Evolutionary conservation across 1,140 invertebrate species (phyloP).

Genomic region (Maniola jurtina): DNA sequence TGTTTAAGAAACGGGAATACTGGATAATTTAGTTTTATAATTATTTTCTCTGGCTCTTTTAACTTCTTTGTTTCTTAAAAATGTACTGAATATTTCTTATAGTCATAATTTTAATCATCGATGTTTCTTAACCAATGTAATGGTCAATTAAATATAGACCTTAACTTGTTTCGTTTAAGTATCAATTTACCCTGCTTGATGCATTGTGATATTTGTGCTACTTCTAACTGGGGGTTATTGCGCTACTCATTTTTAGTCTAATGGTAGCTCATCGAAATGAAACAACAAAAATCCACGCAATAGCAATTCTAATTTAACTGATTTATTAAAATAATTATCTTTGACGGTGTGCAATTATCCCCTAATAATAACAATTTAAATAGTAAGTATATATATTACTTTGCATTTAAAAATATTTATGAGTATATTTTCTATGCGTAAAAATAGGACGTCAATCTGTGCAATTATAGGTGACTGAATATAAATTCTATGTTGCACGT

Average conservation of each 20-base stretch:
- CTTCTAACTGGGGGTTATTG: background rate
- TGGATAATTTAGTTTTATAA: too few relatives aligned
- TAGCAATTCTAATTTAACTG: too few relatives aligned
- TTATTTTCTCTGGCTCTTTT: too few relatives aligned
- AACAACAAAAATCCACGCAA: too few relatives aligned
- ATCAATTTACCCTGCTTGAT: slow-evolving; percentile 1
- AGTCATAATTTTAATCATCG: too few relatives aligned
- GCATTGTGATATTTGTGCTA: slow-evolving; percentile 9
- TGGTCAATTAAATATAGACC: background rate
- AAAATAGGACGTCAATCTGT: background rate
- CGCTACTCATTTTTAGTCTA: background rate
- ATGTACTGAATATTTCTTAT: too few relatives aligned
- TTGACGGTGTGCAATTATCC: background rate
- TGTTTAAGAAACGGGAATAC: background rate
- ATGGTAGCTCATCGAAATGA: too few relatives aligned
- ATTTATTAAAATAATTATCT: too few relatives aligned
- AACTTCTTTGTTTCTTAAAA: too few relatives aligned
- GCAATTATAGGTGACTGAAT: slow-evolving; percentile 1
- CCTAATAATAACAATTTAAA: background rate
- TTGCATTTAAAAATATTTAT: background rate
- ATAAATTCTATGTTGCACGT: background rate
- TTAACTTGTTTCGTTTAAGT: background rate
- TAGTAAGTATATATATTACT: background rate
- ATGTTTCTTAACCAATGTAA: background rate
- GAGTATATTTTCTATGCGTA: background rate